Base-by-base conservation (phyloP, 2,888 invertebrate genomes). In the Nymphalis c-album region DNA sequence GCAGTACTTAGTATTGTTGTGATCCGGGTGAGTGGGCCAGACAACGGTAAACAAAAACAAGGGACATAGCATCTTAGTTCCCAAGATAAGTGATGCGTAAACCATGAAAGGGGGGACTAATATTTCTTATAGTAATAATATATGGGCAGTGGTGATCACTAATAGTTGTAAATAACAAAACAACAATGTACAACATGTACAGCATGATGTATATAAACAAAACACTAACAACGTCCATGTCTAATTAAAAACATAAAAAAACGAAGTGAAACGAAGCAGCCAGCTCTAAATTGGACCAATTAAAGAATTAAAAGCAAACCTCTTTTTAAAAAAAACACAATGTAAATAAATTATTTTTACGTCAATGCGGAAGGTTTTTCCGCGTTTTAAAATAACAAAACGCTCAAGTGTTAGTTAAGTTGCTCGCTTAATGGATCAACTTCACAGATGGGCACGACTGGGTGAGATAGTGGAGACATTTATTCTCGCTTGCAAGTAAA, bases 381-480 rank as follows among this genome's bases (percentile, higher is more conserved):
- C n/a, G 3, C 13, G 13, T 7, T 61, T 35, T 18, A 50, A 50
- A 61, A 61, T 57, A 57, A 40, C 18, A 57, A 57, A 57, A n/a
- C 26, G 57, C 18, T 57, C 57, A 40, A 57, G 57, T 40, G 57
- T 57, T 57, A 57, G 57, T 40, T 40, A 40, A 57, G 40, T 57
- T 57, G 57, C 57, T 57, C 57, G 35, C 18, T 57, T 18, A 57
- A 57, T 57, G 57, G 57, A 57, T 57, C 57, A 57, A 57, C 57
- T 35, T 48, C 48, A 48, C 57, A 57, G 10, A 57, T 57, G 57
- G 10, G 5, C 18, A 10, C 35, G 57, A 40, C 35, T 57, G 35
- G 57, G 1, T 22, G 53, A 53, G 17, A 57, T n/a, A 57, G 18
- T 6, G 17, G 10, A 18, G 57, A 40, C 35, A 40, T 57, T 57